Evolutionary conservation across 1,140 invertebrate genomes (phyloP), one percentile per base, ranked within the genome.

Genomic region (Drosophila lacteicornis): DNA sequence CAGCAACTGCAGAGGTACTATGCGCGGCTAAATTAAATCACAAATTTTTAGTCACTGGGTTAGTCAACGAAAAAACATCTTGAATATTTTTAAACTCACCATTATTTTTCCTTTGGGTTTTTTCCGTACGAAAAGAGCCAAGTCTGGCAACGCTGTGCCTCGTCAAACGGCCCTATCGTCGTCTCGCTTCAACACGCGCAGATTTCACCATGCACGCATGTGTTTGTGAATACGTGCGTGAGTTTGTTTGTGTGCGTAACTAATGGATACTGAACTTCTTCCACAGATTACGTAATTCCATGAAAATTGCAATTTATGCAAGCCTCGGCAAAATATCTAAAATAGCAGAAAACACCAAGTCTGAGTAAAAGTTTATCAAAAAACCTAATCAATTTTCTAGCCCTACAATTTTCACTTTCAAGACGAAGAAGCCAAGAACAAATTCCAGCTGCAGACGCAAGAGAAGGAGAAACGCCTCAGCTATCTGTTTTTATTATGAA

Each of bases 1-100:
- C 51, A 99, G 93, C 73, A 99, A 94, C 90, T 98, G 96, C 46
- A 96, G 93, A 60, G 98, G 98, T 94, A 98, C 97, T 92, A 99
- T 98, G 17, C 97, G 96, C 56, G 97, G 97, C 98, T 98, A 56
- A 25, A 94, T 75, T 96, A 96, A 90, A 93, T 92, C 43, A 50
- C 38, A 45, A 43, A 30, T 3, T 19, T 46, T 12, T 42, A 46
- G 8, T 17, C 4, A 27, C 6, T n/a, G 9, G 53, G 33, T 50
- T 57, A 46, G n/a, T 77, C 15, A 56, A n/a, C 36, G 4, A n/a
- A 58, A 15, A 38, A 17, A 1, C 0, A 7, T 25, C 9, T 6
- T n/a, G 1, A 30, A 38, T 38, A 22, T 33, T 15, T 15, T 15
- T 9, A 56, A 65, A 90, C 85, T 85, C 50, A 90, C 85, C 85